Evolutionary conservation across 2,797 vertebrate species (phyloP).

Genomic region (Okamejei kenojei): DNA sequence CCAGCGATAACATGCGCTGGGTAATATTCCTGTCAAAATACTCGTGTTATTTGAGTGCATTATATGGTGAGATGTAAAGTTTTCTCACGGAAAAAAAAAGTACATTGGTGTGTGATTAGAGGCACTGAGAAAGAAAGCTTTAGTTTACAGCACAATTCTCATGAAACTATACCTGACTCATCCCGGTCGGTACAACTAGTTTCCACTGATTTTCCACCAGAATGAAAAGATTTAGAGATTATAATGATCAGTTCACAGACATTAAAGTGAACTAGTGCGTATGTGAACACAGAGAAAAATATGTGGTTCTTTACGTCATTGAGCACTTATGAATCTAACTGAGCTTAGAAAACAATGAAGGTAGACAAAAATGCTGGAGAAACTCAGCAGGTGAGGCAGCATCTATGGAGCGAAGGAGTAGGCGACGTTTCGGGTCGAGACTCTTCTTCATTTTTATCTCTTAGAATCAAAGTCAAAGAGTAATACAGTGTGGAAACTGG

Average conservation of each 20-base stretch:
- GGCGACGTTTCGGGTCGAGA: too few species aligned
- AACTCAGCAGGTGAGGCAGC: too few species aligned
- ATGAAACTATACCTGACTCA: background rate
- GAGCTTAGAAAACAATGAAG: background rate
- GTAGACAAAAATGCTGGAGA: too few species aligned
- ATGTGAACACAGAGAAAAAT: background rate
- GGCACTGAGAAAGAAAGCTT: conserved; percentile 8
- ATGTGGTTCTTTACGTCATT: background rate
- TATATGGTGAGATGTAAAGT: background rate
- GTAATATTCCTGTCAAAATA: background rate
- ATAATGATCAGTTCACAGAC: background rate
- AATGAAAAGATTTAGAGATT: background rate
- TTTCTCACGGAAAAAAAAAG: background rate
- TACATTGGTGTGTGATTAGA: too few species aligned
- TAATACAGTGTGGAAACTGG: too few species aligned
- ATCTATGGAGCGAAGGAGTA: too few species aligned
- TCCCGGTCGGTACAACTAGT: background rate
- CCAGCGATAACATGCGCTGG: too few species aligned
- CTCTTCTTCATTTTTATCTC: too few species aligned
- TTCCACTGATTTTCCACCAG: background rate
- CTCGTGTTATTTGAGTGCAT: background rate
- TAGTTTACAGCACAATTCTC: background rate
- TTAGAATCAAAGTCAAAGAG: too few species aligned
- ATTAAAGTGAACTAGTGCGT: too few species aligned
- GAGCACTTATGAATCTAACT: background rate